Base-by-base conservation (phyloP, 2,888 invertebrate species). In the Unio delphinus region DNA sequence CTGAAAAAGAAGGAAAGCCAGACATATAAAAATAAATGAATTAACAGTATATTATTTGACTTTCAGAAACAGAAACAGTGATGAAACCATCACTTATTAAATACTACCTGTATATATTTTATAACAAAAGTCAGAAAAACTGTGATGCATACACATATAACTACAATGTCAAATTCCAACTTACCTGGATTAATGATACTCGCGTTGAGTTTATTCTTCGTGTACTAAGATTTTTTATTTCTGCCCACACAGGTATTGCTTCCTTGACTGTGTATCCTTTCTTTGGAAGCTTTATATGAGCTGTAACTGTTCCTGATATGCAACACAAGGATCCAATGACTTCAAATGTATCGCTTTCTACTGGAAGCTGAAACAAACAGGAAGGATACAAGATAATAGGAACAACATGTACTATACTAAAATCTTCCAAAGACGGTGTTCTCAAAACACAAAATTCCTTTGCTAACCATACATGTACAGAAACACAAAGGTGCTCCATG, bases 261-360 rank as follows among this genome's bases (percentile, higher is more conserved):
- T 86, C 86, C 64, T 84, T 84, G 18, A 86, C 72, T 17, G 83
- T 81, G 67, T 81, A 85, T 6, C 86, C 86, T 75, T 86, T 86
- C 64, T 83, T 79, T 69, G 86, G 86, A 55, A 87, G 79, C 69
- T 81, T 80, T 1, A 87, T 73, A 15, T 81, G 78, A 56, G 86
- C 86, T 7, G 86, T 87, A 6, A 87, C 86, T 1, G 86, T 87
- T 17, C 86, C 86, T 5, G 86, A 81, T 55, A 87, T 73, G 74
- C 86, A 87, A 71, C 86, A 87, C 83, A 83, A 84, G 5, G 86
- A 87, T 18, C 86, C 86, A 11, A 87, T 80, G 3, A 84, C 81
- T 68, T 87, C 86, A 76, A 86, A 87, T 26, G 85, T 86, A 76
- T 87, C 86, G 65, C 84, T 85, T 75, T 87, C 86, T 57, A 86